Conservation (phyloP, 2,797 vertebrate species). For the Limnodromus scolopaceus region DNA sequence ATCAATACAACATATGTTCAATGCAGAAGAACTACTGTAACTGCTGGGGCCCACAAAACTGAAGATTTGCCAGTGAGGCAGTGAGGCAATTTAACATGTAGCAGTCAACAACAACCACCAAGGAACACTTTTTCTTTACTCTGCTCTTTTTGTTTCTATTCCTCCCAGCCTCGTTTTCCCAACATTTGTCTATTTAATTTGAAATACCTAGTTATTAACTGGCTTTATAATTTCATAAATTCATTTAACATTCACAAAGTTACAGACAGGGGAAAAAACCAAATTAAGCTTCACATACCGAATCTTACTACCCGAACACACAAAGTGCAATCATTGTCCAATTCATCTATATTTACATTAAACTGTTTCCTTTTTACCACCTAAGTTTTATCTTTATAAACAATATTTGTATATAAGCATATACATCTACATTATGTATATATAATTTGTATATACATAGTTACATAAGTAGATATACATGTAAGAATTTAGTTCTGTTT, state of each 20-base stretch:
- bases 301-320: neutral
- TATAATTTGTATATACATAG: neutral
- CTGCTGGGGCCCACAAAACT: neutral
- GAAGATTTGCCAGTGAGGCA: neutral
- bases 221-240: neutral
- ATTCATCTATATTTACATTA: neutral
- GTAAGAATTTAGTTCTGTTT: neutral
- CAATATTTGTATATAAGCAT: neutral
- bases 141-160: neutral
- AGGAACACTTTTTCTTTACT: neutral
- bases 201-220: neutral
- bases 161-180: neutral
- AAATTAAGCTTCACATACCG: neutral
- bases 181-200: neutral
- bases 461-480: neutral
- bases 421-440: neutral
- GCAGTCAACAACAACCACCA: neutral
- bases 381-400: neutral
- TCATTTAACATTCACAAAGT: neutral
- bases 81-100: neutral
- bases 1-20: neutral
- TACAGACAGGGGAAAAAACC: fast-evolving
- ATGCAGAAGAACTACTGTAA: neutral
- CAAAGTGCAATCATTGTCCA: neutral
- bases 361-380: neutral